Evolutionary conservation across 2,888 invertebrate genomes (phyloP).

Genomic region (Diabrotica balteata): DNA sequence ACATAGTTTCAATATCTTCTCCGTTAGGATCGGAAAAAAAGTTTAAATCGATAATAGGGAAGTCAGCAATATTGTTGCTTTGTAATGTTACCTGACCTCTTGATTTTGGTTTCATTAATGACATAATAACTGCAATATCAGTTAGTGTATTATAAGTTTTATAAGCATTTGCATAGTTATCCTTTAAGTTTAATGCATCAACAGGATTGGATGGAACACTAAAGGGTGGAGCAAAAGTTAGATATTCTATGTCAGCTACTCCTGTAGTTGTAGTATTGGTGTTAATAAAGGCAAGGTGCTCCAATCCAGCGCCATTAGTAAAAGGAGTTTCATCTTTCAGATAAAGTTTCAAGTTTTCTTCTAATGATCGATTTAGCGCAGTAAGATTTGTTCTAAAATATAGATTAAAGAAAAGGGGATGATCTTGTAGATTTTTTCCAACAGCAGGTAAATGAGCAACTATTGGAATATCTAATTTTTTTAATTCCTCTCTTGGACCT

Average conservation of each 20-base stretch:
- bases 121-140: neutral
- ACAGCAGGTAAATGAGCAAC: slow-evolving; percentile 72
- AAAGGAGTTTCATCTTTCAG: slow-evolving; percentile 18
- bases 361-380: slow-evolving; percentile 1
- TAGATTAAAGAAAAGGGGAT: slow-evolving; percentile 51
- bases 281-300: slow-evolving; percentile 22
- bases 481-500: slow-evolving; percentile 71
- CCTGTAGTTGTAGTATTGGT: slow-evolving; percentile 14
- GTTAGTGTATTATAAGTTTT: neutral
- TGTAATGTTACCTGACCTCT: slow-evolving; percentile 65
- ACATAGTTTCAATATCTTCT: slow-evolving; percentile 62
- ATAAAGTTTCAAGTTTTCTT: slow-evolving; percentile 18
- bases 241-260: neutral
- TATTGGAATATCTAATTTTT: slow-evolving; percentile 67
- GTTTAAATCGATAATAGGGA: slow-evolving; percentile 69
- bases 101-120: neutral
- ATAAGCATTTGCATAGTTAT: neutral
- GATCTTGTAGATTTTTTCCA: slow-evolving; percentile 83
- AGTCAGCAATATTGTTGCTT: slow-evolving; percentile 22
- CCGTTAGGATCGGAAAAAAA: slow-evolving; percentile 66
- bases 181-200: neutral
- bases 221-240: neutral
- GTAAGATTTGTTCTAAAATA: slow-evolving; percentile 19
- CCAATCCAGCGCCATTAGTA: slow-evolving; percentile 19
- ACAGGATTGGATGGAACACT: neutral